phyloP scores from a whole-genome alignment of 2,888 invertebrate genomes.

The Stenoptilia bipunctidactyla region DNA sequence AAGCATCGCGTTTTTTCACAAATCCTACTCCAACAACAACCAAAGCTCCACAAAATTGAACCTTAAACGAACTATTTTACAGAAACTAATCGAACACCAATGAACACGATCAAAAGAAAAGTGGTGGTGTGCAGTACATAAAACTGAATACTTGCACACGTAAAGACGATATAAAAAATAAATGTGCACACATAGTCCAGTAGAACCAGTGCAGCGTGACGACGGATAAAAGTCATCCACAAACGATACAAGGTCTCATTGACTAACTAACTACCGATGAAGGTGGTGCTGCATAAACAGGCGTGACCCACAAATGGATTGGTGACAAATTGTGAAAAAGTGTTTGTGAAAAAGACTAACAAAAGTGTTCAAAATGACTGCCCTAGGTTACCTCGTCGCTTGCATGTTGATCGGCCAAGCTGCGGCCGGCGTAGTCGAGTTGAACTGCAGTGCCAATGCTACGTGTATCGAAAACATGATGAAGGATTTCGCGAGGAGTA shows the following conservation, averaged over 20 bases:
- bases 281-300: slow-evolving; percentile 37
- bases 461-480: slow-evolving; percentile 69
- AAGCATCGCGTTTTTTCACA: slow-evolving; percentile 26
- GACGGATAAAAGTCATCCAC: slow-evolving; percentile 61
- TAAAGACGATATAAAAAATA: slow-evolving; percentile 38
- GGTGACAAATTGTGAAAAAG: slow-evolving; percentile 40
- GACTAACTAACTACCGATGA: slow-evolving; percentile 49
- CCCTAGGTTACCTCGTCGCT: slow-evolving; percentile 41
- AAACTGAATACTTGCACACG: slow-evolving; percentile 28
- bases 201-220: slow-evolving; percentile 53
- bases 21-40: slow-evolving; percentile 19
- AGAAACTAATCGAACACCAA: slow-evolving; percentile 33
- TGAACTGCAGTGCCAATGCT: slow-evolving; percentile 73
- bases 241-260: slow-evolving; percentile 47
- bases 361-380: slow-evolving; percentile 53
- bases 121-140: slow-evolving; percentile 37
- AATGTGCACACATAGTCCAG: slow-evolving; percentile 35
- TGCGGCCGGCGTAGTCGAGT: slow-evolving; percentile 37
- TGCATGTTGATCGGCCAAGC: slow-evolving; percentile 40
- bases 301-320: slow-evolving; percentile 65
- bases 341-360: slow-evolving; percentile 25
- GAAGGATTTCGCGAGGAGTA: slow-evolving; percentile 58
- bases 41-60: slow-evolving; percentile 28
- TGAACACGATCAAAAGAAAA: slow-evolving; percentile 42
- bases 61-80: slow-evolving; percentile 30